Conservation (phyloP, 2,888 invertebrate species). For the Druceiella hillmani region DNA sequence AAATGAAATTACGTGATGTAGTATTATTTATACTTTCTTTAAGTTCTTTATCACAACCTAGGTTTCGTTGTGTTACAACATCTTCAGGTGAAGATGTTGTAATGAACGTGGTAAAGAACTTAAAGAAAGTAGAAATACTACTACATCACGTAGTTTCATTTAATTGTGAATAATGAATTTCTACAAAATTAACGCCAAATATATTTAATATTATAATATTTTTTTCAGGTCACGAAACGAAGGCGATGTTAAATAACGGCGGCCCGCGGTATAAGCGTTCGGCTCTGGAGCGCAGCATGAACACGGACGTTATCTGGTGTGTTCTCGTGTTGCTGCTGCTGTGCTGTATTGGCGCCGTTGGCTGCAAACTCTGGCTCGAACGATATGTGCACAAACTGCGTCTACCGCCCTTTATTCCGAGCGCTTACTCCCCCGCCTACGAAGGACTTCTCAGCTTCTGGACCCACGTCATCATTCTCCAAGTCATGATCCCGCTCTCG, state of each 20-base stretch:
- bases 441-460: slow-evolving; percentile 88
- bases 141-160: no score
- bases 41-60: no score
- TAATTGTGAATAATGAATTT: slow-evolving; percentile 2
- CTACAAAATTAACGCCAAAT: slow-evolving; percentile 1
- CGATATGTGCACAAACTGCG: slow-evolving; percentile 41
- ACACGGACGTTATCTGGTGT: slow-evolving; percentile 95
- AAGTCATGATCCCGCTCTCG: slow-evolving; percentile 96
- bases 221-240: slow-evolving; percentile 83
- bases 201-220: background rate
- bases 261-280: slow-evolving; percentile 93
- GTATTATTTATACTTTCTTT: no score
- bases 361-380: slow-evolving; percentile 82
- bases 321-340: slow-evolving; percentile 84
- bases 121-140: no score
- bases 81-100: no score
- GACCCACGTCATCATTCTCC: slow-evolving; percentile 93
- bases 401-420: slow-evolving; percentile 63
- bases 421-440: slow-evolving; percentile 54
- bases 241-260: slow-evolving; percentile 96
- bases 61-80: no score
- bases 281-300: slow-evolving; percentile 88
- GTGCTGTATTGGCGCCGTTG: slow-evolving; percentile 86
- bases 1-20: no score
- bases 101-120: no score